Percentiles rank a stretch among this genome's conserved stretches.
These are phyloP conservation scores for Merodon equestris DNA, from an alignment of 2,888 invertebrate species.

Conservation along the genomic window DNA sequence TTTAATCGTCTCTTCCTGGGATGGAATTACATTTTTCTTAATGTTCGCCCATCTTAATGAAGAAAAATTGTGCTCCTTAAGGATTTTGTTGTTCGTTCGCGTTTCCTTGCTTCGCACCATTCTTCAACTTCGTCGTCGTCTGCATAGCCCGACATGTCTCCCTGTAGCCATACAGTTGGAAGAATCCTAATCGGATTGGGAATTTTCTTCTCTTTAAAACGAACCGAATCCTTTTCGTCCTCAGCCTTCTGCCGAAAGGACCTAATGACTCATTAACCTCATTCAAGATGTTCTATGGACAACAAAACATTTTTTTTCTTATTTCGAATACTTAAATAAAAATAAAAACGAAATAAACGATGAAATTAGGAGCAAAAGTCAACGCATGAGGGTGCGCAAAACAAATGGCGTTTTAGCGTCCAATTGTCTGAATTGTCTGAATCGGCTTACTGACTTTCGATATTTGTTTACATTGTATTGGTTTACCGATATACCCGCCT, in stretches of 20 bases:
- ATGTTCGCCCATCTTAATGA: constrained; percentile 60
- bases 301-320: constrained; percentile 6
- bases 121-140: background rate
- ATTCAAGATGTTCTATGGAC: constrained; percentile 20
- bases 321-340: too few relatives aligned
- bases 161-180: too few relatives aligned
- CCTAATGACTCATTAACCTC: constrained; percentile 65
- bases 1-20: constrained; percentile 58
- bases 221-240: constrained; percentile 24
- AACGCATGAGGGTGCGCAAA: background rate
- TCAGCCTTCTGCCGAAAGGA: constrained; percentile 2
- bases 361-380: background rate
- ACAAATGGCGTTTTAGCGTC: constrained; percentile 26
- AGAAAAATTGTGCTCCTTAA: constrained; percentile 57
- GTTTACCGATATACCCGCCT: background rate
- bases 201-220: constrained; percentile 40
- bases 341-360: background rate
- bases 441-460: constrained; percentile 50
- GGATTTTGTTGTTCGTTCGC: constrained; percentile 47
- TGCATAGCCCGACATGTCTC: background rate
- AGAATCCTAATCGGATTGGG: constrained; percentile 61
- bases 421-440: constrained; percentile 56
- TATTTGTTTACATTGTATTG: constrained; percentile 18
- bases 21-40: constrained; percentile 64
- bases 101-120: constrained; percentile 1